phyloP scores from a whole-genome alignment of 2,797 vertebrate species.

The Lindbergichthys nudifrons region DNA sequence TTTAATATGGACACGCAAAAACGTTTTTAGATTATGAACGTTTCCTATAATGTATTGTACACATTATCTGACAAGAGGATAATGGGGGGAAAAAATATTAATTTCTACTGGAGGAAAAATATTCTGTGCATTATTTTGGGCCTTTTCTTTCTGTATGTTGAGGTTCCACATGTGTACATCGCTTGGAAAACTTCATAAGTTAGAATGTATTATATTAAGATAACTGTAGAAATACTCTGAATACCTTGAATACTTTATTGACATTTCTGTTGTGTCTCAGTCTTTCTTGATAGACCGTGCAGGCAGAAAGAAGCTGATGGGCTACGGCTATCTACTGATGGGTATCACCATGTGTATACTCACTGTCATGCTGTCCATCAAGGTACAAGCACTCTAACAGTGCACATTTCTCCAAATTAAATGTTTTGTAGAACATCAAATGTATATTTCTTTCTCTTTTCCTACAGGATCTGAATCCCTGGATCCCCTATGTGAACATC shows the following conservation, averaged over 20 bases:
- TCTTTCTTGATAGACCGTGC: slow-evolving; percentile 82
- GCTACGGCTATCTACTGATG: slow-evolving; percentile 83
- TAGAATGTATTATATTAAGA: not conserved
- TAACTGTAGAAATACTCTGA: no score
- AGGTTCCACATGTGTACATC: not conserved
- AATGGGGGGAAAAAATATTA: not conserved
- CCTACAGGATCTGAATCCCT: slow-evolving; percentile 76
- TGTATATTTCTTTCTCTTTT: not conserved
- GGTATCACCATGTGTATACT: slow-evolving; percentile 79
- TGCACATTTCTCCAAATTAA: not conserved
- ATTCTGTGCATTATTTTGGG: not conserved
- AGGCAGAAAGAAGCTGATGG: slow-evolving; percentile 85
- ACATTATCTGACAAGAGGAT: not conserved
- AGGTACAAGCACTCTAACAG: slow-evolving; percentile 72
- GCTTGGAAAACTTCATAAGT: not conserved
- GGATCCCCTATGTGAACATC: slow-evolving; percentile 85
- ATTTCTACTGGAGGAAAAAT: not conserved
- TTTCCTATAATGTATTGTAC: not conserved
- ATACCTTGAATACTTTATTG: not conserved
- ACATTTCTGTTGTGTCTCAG: slow-evolving; percentile 62
- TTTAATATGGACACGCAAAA: not conserved
- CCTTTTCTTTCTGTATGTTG: not conserved
- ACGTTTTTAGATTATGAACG: not conserved
- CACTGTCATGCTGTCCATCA: slow-evolving; percentile 79
- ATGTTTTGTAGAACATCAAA: not conserved